These are phyloP conservation scores for Onychomys torridus DNA, from an alignment of 2,797 vertebrate genomes.

Conservation along the genomic window DNA sequence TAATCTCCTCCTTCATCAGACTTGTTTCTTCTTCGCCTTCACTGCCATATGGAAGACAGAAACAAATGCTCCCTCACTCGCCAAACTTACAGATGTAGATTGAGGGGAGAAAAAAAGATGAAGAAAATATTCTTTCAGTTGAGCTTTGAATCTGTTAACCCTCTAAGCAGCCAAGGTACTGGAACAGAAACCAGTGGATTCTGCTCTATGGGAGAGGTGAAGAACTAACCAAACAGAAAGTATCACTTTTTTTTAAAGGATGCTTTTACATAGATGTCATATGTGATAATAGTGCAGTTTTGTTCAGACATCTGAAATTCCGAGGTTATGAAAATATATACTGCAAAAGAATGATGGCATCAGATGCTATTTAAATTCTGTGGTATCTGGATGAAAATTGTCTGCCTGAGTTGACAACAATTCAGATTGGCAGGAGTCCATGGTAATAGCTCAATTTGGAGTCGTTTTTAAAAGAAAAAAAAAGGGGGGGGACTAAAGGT, in stretches of 20 bases:
- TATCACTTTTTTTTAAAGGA: background rate
- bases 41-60: constrained; percentile 55
- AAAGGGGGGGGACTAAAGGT: too few relatives aligned
- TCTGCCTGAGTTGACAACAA: rapidly evolving
- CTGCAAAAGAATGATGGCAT: background rate
- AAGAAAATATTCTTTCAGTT: background rate
- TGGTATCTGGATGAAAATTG: background rate
- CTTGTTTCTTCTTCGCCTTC: background rate
- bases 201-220: rapidly evolving
- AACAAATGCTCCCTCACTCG: constrained; percentile 15
- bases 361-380: background rate
- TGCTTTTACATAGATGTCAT: background rate
- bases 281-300: background rate
- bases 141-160: background rate
- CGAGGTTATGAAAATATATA: background rate
- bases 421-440: background rate
- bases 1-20: background rate
- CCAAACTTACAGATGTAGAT: background rate
- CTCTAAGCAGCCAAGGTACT: background rate
- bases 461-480: background rate
- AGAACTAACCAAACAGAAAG: background rate
- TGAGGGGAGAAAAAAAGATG: background rate
- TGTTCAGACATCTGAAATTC: background rate
- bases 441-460: background rate
- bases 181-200: background rate